Evolutionary conservation across 2,797 vertebrate species (phyloP).

Genomic region (Poecile montanus): DNA sequence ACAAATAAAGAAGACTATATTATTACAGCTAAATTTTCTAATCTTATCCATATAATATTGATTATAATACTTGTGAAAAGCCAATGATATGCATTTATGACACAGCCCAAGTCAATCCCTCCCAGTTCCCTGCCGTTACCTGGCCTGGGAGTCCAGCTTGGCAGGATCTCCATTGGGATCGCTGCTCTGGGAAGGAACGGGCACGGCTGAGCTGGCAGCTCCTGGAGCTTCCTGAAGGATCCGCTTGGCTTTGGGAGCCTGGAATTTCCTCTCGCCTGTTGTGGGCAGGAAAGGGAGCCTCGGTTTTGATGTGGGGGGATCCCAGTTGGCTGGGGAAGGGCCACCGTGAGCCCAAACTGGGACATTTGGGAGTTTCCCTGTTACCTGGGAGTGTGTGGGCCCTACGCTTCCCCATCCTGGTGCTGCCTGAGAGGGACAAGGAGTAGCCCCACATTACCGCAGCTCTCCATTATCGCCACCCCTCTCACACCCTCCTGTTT

Average conservation of each 20-base stretch:
- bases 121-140: background rate
- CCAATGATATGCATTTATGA: too few species aligned
- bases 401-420: background rate
- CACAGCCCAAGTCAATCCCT: background rate
- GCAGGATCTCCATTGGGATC: background rate
- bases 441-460: background rate
- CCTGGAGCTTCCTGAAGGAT: background rate
- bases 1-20: too few species aligned
- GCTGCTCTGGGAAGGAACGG: background rate
- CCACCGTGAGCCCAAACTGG: too few species aligned
- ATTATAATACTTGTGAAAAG: too few species aligned
- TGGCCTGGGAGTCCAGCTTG: background rate
- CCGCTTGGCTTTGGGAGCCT: background rate
- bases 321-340: background rate
- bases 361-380: background rate
- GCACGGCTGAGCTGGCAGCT: rapidly evolving
- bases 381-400: background rate
- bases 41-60: too few species aligned
- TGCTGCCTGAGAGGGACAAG: background rate
- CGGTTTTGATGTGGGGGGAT: too few species aligned
- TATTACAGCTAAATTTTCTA: too few species aligned
- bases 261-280: background rate
- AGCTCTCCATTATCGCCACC: too few species aligned
- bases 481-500: rapidly evolving
- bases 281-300: background rate